phyloP scores from a whole-genome alignment of 2,113 vertebrate species.

The Pteropus alecto region DNA sequence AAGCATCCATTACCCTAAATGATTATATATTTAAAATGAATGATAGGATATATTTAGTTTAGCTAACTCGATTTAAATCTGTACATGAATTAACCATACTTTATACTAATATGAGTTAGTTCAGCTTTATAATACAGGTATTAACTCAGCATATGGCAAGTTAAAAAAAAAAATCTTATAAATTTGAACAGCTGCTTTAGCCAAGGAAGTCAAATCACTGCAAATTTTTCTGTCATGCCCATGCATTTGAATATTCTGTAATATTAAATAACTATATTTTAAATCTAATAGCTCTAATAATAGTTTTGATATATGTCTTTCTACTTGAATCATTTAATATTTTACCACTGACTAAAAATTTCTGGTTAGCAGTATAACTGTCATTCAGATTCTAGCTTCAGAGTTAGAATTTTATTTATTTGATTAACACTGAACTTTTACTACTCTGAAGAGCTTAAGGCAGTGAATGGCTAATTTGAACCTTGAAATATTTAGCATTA shows the following conservation, averaged over 20 bases:
- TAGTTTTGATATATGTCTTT: slow-evolving; percentile 56
- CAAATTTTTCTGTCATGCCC: slow-evolving; percentile 44
- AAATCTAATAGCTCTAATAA: slow-evolving; percentile 58
- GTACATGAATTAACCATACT: slow-evolving; percentile 34
- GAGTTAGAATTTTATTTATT: slow-evolving; percentile 64
- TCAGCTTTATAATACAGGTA: slow-evolving; percentile 58
- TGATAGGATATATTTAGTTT: slow-evolving; percentile 50
- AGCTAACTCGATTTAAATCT: slow-evolving; percentile 62
- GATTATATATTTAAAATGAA: slow-evolving; percentile 43
- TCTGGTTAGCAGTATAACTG: slow-evolving; percentile 55
- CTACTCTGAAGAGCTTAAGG: slow-evolving; percentile 37
- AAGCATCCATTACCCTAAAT: slow-evolving; percentile 36
- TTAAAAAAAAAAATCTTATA: slow-evolving; percentile 37
- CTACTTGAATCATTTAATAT: slow-evolving; percentile 63
- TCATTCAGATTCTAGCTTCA: slow-evolving; percentile 44
- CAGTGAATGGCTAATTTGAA: slow-evolving; percentile 50
- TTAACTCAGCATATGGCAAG: slow-evolving; percentile 52
- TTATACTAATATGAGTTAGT: slow-evolving; percentile 38
- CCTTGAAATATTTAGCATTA: slow-evolving; percentile 63
- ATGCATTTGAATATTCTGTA: slow-evolving; percentile 52
- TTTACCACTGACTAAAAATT: slow-evolving; percentile 57
- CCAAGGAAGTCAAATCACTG: slow-evolving; percentile 42
- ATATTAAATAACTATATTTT: slow-evolving; percentile 66
- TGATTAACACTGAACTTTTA: slow-evolving; percentile 58
- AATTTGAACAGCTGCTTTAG: slow-evolving; percentile 54